phyloP scores from a whole-genome alignment of 2,113 vertebrate species.

The Pluvianellus socialis region DNA sequence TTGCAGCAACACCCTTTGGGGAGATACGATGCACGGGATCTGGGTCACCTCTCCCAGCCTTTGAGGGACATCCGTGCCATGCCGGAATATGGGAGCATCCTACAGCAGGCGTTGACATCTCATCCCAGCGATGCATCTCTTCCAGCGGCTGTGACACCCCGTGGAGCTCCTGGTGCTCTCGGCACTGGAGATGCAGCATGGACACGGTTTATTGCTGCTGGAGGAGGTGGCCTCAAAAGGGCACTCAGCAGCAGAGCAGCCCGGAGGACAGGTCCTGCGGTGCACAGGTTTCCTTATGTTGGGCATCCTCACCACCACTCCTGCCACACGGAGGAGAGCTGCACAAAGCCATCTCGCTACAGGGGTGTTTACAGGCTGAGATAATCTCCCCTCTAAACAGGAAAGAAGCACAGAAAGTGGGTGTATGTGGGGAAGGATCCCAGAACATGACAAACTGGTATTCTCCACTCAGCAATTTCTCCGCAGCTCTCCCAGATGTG shows the following conservation, averaged over 20 bases:
- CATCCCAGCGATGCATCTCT: not conserved
- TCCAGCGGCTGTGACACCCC: not conserved
- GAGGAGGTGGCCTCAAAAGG: not conserved
- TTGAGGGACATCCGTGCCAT: not conserved
- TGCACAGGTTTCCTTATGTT: not conserved
- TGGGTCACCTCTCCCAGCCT: not conserved
- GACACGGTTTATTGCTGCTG: not conserved
- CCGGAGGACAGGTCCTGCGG: not conserved
- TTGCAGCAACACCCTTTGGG: not conserved
- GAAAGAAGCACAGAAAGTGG: not conserved
- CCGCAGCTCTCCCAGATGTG: rapidly evolving
- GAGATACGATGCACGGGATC: not conserved
- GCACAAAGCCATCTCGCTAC: not conserved
- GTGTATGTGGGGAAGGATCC: not conserved
- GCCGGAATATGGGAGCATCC: not conserved
- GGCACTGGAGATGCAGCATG: rapidly evolving
- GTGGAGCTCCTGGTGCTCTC: not conserved
- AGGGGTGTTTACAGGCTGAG: not conserved
- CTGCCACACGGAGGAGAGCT: rapidly evolving
- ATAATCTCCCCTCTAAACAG: not conserved
- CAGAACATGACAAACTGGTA: not conserved
- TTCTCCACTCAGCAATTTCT: not conserved
- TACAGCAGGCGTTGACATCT: not conserved
- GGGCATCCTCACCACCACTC: not conserved
- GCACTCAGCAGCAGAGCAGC: not conserved